Conservation (phyloP, 2,888 invertebrate genomes). For the Anagyrus pseudococci region DNA sequence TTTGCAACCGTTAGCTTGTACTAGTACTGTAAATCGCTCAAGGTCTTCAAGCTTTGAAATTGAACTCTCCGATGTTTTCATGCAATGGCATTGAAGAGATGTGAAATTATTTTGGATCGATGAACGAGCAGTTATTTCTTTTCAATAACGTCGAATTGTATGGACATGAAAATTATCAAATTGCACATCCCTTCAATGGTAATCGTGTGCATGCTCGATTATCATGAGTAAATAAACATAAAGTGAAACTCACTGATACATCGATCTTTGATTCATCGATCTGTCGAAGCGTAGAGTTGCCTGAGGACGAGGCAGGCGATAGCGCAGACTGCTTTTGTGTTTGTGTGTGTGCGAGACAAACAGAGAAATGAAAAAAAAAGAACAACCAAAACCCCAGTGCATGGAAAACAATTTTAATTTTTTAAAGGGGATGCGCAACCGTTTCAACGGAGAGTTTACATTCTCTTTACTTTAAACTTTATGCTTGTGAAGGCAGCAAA, state of each 20-base stretch:
- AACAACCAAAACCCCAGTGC: conserved; percentile 61
- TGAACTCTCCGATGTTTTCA: too few species aligned
- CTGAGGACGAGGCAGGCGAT: conserved; percentile 53
- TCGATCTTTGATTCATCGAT: conserved; percentile 48
- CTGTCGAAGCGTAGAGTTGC: conserved; percentile 50
- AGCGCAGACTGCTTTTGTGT: conserved; percentile 54
- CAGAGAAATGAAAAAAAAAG: conserved; percentile 48
- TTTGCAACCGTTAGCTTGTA: too few species aligned
- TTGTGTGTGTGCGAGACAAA: conserved; percentile 28
- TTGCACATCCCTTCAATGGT: conserved; percentile 11
- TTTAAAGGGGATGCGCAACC: neutral
- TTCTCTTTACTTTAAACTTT: too few species aligned
- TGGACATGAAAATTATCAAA: too few species aligned
- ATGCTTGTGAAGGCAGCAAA: too few species aligned
- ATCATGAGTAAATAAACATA: conserved; percentile 31
- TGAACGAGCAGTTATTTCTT: too few species aligned
- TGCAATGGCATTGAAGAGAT: too few species aligned
- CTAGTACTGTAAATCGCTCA: too few species aligned
- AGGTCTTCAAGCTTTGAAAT: too few species aligned
- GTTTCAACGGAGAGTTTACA: too few species aligned
- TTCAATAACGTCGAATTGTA: too few species aligned
- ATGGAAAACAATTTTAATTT: conserved; percentile 42
- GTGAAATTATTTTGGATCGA: too few species aligned
- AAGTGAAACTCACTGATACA: conserved; percentile 53
- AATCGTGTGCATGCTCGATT: conserved; percentile 20